Evolutionary conservation across 2,797 vertebrate genomes (phyloP).

Genomic region (Eleutherodactylus coqui): DNA sequence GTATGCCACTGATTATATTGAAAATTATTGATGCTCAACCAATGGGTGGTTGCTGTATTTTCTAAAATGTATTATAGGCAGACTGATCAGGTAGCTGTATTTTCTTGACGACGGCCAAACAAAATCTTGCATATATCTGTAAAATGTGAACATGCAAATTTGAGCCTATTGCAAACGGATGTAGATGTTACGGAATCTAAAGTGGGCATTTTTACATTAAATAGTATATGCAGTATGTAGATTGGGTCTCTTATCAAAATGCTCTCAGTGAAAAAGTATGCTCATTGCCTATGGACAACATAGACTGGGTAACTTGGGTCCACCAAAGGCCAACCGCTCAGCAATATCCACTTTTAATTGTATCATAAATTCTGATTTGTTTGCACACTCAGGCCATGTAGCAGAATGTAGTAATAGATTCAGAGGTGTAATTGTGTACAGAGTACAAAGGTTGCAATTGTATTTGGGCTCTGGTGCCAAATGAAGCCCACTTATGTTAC

Average conservation of each 20-base stretch:
- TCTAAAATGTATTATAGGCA: neutral
- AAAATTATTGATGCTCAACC: neutral
- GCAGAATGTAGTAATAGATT: neutral
- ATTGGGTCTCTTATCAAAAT: neutral
- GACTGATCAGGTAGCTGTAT: slow-evolving; percentile 4
- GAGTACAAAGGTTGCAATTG: neutral
- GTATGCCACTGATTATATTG: too few relatives aligned
- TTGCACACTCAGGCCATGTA: neutral
- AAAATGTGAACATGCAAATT: slow-evolving; percentile 59
- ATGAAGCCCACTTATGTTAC: too few relatives aligned
- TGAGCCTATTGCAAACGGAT: slow-evolving; percentile 42
- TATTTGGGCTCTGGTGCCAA: too few relatives aligned
- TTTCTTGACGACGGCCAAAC: slow-evolving; percentile 23
- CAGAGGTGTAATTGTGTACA: neutral
- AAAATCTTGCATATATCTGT: slow-evolving; percentile 33
- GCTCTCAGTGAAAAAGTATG: neutral
- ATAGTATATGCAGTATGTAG: neutral
- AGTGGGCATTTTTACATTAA: slow-evolving; percentile 35
- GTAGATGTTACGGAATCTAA: neutral
- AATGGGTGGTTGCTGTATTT: neutral
- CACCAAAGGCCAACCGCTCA: neutral
- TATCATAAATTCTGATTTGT: neutral
- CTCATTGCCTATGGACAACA: neutral
- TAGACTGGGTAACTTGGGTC: neutral
- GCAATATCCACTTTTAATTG: neutral